Percentiles rank a stretch among this genome's conserved stretches.
phyloP scores from a whole-genome alignment of 2,888 invertebrate species.

The Temnothorax ravouxi region DNA sequence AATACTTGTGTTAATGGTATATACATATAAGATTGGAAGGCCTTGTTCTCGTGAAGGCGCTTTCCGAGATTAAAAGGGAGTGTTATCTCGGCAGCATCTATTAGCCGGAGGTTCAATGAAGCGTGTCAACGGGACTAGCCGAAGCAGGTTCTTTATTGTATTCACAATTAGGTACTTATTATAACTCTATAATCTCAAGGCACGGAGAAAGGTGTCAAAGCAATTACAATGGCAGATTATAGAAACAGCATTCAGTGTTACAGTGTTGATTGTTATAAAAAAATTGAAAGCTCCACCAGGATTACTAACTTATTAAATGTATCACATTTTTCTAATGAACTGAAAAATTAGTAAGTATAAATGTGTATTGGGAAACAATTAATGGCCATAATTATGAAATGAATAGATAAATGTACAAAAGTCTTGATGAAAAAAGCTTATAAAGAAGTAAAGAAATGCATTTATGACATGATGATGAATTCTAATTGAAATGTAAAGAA shows the following conservation, averaged over 20 bases:
- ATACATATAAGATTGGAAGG: not conserved
- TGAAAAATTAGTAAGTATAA: not conserved
- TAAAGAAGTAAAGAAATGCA: not conserved
- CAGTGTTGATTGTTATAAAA: not conserved
- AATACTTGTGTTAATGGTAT: slow-evolving; percentile 68
- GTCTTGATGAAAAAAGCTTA: not conserved
- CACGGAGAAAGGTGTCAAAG: not conserved
- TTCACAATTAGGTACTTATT: not conserved
- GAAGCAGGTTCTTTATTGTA: not conserved
- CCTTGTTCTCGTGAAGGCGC: slow-evolving; percentile 29
- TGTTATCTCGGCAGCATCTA: not conserved
- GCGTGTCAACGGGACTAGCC: not conserved
- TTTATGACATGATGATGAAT: not conserved
- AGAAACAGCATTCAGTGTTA: not conserved
- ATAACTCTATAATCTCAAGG: not conserved
- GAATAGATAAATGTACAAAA: not conserved
- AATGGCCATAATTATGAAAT: not conserved
- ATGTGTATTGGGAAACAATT: not conserved
- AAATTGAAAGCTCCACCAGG: not conserved
- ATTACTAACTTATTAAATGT: slow-evolving; percentile 12
- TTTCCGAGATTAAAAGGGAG: slow-evolving; percentile 8
- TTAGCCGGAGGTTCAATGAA: slow-evolving; percentile 18
- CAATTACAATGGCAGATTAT: not conserved
- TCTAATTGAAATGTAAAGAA: not conserved
- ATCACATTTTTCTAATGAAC: not conserved